A percentile compares a stretch with the other conserved stretches of the same genome.
phyloP scores from a whole-genome alignment of 2,113 vertebrate genomes.

The Vulpes ferrilata region DNA sequence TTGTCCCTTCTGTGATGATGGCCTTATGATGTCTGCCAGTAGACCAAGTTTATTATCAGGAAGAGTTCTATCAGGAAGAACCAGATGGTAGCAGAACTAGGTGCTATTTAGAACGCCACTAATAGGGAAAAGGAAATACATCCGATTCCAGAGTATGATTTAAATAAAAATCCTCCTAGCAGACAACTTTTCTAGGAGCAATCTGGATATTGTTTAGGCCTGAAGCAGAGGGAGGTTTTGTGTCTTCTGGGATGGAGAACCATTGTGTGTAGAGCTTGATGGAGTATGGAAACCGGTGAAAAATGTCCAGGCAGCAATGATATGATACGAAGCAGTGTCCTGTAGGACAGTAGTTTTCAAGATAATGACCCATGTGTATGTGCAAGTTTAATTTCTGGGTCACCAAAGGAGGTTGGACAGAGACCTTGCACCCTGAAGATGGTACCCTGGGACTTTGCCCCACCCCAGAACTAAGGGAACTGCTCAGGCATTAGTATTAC shows the following conservation, averaged over 20 bases:
- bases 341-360: background rate
- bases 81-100: background rate
- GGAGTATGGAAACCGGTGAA: background rate
- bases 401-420: background rate
- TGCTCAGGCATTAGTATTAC: background rate
- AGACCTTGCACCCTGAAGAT: background rate
- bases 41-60: background rate
- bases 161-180: slow-evolving; percentile 14
- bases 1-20: slow-evolving; percentile 40
- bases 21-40: background rate
- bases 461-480: background rate
- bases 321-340: background rate
- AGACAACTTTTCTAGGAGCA: background rate
- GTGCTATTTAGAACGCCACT: slow-evolving; percentile 29
- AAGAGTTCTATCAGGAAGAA: slow-evolving; percentile 42
- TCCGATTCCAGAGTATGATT: background rate
- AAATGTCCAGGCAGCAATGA: background rate
- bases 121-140: background rate
- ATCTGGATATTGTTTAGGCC: background rate
- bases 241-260: background rate
- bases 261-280: background rate
- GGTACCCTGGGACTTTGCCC: background rate
- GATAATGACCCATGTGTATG: background rate
- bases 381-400: background rate
- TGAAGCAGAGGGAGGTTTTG: background rate